These are phyloP conservation scores for Meleagris gallopavo DNA, from an alignment of 2,113 vertebrate species.

Conservation along the genomic window DNA sequence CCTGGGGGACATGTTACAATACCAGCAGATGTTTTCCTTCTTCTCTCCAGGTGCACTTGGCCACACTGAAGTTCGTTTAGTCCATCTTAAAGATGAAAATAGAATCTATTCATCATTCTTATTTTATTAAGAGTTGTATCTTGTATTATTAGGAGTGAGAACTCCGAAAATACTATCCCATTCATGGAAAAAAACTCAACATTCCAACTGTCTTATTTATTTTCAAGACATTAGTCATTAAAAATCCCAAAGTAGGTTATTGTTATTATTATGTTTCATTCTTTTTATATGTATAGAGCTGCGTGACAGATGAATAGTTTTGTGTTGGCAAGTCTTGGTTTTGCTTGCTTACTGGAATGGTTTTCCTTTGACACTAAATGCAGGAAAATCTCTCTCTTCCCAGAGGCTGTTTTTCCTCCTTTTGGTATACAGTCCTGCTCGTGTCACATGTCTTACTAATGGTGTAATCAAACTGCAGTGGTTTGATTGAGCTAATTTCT, in stretches of 20 bases:
- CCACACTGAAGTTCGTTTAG: not conserved
- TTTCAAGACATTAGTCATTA: not conserved
- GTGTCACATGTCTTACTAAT: not conserved
- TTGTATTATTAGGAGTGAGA: not conserved
- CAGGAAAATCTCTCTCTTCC: not conserved
- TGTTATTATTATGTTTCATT: not conserved
- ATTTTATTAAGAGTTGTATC: not conserved
- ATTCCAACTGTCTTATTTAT: not conserved
- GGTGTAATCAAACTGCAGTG: not conserved
- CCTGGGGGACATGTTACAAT: not conserved
- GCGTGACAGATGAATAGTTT: accelerated
- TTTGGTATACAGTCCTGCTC: not conserved
- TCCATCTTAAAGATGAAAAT: not conserved
- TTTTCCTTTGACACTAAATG: not conserved
- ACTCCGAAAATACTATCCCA: not conserved
- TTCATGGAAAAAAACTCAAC: not conserved
- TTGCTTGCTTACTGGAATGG: not conserved
- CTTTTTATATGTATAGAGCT: not conserved
- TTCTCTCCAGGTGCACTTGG: not conserved
- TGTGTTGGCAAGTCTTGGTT: not conserved
- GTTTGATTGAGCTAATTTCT: not conserved
- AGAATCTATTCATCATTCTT: not conserved
- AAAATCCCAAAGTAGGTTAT: not conserved
- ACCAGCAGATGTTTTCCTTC: not conserved
- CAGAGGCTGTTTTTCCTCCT: not conserved